phyloP scores from a whole-genome alignment of 2,888 invertebrate species.

The Masnerella sp. region DNA sequence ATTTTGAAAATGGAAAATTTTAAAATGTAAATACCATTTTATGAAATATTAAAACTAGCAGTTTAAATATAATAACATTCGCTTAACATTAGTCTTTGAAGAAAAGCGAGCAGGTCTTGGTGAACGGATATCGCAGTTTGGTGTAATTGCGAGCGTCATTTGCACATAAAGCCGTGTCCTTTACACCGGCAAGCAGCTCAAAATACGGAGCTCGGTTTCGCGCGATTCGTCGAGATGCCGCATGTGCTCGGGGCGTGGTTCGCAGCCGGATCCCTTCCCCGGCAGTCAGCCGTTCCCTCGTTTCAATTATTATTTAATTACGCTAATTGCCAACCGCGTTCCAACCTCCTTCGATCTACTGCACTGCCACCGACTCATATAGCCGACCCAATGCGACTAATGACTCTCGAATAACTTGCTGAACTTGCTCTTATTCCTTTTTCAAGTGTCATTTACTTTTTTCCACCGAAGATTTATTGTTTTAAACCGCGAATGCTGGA shows the following conservation, averaged over 20 bases:
- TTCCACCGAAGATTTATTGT: no score
- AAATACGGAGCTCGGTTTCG: constrained; percentile 45
- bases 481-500: no score
- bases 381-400: constrained; percentile 46
- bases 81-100: not conserved
- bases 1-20: no score
- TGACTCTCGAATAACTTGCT: constrained; percentile 46
- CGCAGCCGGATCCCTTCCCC: constrained; percentile 54
- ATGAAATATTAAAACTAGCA: no score
- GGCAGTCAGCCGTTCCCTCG: constrained; percentile 69
- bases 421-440: no score
- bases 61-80: no score
- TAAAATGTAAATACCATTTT: no score
- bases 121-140: constrained; percentile 20
- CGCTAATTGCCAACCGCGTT: constrained; percentile 70
- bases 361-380: constrained; percentile 51
- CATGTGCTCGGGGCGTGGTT: constrained; percentile 59
- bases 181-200: constrained; percentile 44
- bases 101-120: constrained; percentile 15
- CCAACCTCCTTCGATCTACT: constrained; percentile 64
- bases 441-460: no score
- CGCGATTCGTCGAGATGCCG: constrained; percentile 56
- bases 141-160: constrained; percentile 35
- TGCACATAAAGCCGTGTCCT: constrained; percentile 24
- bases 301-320: constrained; percentile 76